phyloP scores from a whole-genome alignment of 2,797 vertebrate species.

The Serranus cabrilla region DNA sequence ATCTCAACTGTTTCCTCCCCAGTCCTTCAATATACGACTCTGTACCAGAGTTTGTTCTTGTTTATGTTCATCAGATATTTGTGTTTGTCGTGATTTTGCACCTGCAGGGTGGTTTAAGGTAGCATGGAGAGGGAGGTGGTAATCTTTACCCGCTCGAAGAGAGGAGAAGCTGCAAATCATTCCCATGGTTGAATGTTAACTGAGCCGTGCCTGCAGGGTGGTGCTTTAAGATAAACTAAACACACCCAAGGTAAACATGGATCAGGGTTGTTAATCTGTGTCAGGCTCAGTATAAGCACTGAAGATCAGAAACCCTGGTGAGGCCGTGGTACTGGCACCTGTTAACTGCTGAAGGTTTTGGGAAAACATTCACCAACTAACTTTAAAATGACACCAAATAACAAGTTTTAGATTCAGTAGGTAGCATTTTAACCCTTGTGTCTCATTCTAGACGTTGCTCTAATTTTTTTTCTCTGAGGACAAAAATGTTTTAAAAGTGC shows the following conservation, averaged over 20 bases:
- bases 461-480: no score
- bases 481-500: no score
- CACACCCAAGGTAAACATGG: constrained; percentile 62
- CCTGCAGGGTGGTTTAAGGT: constrained; percentile 23
- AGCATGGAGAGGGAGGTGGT: constrained; percentile 14
- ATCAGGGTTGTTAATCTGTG: constrained; percentile 47
- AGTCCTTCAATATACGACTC: constrained; percentile 41
- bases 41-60: constrained; percentile 15
- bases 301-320: constrained; percentile 24
- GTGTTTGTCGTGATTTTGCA: constrained; percentile 44
- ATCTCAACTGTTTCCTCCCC: constrained; percentile 49
- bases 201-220: constrained; percentile 48
- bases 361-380: background rate
- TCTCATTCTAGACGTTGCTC: no score
- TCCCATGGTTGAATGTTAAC: constrained; percentile 35
- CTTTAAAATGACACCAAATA: no score
- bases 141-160: constrained; percentile 3
- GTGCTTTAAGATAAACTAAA: constrained; percentile 47
- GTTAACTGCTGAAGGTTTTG: background rate
- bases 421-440: background rate
- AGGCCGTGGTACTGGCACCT: background rate
- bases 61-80: constrained; percentile 52
- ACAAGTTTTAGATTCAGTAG: background rate
- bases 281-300: constrained; percentile 28
- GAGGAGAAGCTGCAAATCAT: constrained; percentile 11